Conservation (phyloP, 2,113 vertebrate genomes). For the Lepus europaeus region DNA sequence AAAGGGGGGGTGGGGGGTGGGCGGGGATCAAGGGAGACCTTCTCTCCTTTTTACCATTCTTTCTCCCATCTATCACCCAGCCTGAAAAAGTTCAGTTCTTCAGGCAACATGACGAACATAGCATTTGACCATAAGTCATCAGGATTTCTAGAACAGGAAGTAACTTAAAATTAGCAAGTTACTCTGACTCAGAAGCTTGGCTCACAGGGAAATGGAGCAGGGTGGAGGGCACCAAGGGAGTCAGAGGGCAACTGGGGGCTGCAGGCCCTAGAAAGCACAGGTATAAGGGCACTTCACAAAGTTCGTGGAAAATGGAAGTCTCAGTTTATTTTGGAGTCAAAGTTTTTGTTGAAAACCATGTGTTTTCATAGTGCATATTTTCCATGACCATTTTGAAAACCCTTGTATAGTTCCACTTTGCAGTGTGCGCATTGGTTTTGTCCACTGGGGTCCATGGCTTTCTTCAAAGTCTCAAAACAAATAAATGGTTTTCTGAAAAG, state of each 20-base stretch:
- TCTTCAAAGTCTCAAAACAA: constrained; percentile 38
- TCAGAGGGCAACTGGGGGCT: too few relatives aligned
- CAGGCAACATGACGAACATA: constrained; percentile 47
- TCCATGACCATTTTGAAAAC: too few relatives aligned
- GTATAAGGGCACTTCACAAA: too few relatives aligned
- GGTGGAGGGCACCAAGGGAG: background rate
- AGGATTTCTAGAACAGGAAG: constrained; percentile 69
- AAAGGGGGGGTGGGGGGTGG: too few relatives aligned
- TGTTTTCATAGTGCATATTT: too few relatives aligned
- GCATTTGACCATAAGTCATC: constrained; percentile 77
- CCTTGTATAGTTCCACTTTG: background rate
- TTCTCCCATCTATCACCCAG: background rate
- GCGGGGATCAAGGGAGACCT: background rate
- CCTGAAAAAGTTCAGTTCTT: constrained; percentile 17
- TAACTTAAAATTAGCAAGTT: constrained; percentile 66
- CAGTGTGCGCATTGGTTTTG: background rate
- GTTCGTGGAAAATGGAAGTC: too few relatives aligned
- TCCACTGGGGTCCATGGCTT: background rate
- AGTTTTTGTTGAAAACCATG: too few relatives aligned
- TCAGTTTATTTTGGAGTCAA: too few relatives aligned
- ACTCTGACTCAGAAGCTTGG: constrained; percentile 68
- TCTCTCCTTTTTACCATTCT: background rate
- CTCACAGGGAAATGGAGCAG: background rate
- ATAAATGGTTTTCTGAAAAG: constrained; percentile 5
- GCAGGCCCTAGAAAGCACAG: background rate